Conservation (phyloP, 2,888 invertebrate genomes). For the Thyatira batis region DNA sequence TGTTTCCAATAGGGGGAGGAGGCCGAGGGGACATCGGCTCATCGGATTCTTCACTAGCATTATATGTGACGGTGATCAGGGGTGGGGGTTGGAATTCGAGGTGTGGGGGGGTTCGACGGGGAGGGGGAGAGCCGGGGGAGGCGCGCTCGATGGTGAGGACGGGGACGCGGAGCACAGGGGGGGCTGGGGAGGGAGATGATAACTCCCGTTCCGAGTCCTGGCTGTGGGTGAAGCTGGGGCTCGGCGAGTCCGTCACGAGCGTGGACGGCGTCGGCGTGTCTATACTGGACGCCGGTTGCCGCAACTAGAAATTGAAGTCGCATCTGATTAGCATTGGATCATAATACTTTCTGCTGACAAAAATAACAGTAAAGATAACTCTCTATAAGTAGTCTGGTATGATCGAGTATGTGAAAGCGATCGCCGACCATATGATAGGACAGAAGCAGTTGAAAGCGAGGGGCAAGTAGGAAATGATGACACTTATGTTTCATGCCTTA, state of each 20-base stretch:
- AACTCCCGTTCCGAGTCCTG: constrained; percentile 73
- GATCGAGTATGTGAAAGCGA: neutral
- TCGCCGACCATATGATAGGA: neutral
- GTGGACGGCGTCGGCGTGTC: constrained; percentile 76
- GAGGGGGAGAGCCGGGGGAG: constrained; percentile 85
- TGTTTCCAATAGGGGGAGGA: constrained; percentile 78
- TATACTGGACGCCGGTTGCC: constrained; percentile 73
- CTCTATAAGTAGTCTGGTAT: neutral
- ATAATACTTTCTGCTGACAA: neutral
- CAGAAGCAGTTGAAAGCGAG: neutral
- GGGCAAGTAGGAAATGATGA: neutral
- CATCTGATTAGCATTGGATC: neutral
- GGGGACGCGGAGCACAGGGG: constrained; percentile 83
- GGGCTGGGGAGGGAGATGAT: constrained; percentile 70
- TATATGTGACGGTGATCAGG: constrained; percentile 88
- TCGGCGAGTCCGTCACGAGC: constrained; percentile 73
- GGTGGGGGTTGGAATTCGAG: constrained; percentile 86
- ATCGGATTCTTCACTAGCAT: constrained; percentile 90
- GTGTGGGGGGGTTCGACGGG: constrained; percentile 84
- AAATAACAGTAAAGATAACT: neutral
- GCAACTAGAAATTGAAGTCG: constrained; percentile 67
- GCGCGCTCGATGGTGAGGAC: constrained; percentile 85
- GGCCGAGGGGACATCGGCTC: constrained; percentile 86
- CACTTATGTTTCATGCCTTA: constrained; percentile 23
- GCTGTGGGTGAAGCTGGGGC: constrained; percentile 72